Conservation (phyloP, 2,888 invertebrate species). For the Pyrgus malvae region DNA sequence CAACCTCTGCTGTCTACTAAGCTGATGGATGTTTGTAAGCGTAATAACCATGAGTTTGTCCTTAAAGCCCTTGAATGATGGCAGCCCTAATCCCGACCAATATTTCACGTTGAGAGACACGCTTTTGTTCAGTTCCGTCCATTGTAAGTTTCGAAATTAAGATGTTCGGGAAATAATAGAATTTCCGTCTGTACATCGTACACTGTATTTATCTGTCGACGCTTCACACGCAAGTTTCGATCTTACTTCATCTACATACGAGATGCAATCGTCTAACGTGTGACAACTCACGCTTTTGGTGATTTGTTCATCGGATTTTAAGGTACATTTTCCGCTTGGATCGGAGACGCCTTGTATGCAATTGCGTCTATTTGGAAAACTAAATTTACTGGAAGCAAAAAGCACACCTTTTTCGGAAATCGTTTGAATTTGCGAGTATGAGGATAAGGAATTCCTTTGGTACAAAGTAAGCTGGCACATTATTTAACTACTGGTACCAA, state of each 20-base stretch:
- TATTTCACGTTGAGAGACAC: conserved; percentile 40
- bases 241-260: not conserved
- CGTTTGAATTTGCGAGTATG: too few relatives aligned
- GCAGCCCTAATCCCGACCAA: conserved; percentile 31
- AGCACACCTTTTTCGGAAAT: not conserved
- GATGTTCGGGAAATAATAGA: conserved; percentile 43
- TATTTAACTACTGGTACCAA: too few relatives aligned
- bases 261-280: not conserved
- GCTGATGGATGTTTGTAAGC: not conserved
- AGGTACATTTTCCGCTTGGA: conserved; percentile 1
- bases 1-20: too few relatives aligned
- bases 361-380: not conserved
- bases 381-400: not conserved
- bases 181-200: conserved; percentile 32
- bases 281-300: too few relatives aligned
- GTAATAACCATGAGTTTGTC: conserved; percentile 2
- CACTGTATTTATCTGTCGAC: conserved; percentile 10
- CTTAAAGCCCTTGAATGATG: not conserved
- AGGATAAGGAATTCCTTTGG: too few relatives aligned
- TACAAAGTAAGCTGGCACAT: too few relatives aligned
- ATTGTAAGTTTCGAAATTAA: conserved; percentile 44
- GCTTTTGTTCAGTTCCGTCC: conserved; percentile 39
- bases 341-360: too few relatives aligned
- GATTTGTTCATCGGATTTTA: conserved; percentile 13
- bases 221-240: not conserved